Base-by-base conservation (phyloP, 2,113 vertebrate species). In the Agelaius phoeniceus region DNA sequence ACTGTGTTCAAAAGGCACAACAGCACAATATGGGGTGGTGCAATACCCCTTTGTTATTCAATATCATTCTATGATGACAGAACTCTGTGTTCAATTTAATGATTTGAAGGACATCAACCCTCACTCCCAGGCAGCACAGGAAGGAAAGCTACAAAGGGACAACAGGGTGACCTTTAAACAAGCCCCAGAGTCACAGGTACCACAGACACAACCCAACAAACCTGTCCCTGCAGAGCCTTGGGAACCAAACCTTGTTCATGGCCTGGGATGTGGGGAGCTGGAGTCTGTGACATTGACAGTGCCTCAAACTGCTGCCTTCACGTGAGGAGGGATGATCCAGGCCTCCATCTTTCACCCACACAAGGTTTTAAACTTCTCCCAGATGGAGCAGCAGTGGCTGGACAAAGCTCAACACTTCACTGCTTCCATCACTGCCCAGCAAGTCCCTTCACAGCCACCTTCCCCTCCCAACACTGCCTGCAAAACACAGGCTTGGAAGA, bases 241-340 rank as follows among this genome's bases (percentile, higher is more conserved):
- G 54, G 55, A 63, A 73, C 35, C 71, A 52, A 68, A 52, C 14
- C 27, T 46, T 0, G 0, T 7, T 26, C 0, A 0, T 22, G 23
- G 28, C 4, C 44, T 27, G 30, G 48, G 82, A 67, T n/a, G 6
- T 31, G 3, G 2, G 57, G 9, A 91, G 43, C 62, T 75, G 27
- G 13, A 75, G 51, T 23, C 43, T 49, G 61, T 0, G 2, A 43
- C 58, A 28, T 9, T 30, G 22, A 11, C 11, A 59, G 26, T 3
- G 8, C n/a, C 49, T 48, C 39, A 12, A 68, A 73, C 13, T 33
- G 46, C 59, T 52, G 19, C 55, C 21, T 74, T 33, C 1, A 0
- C 5, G 21, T 2, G 1, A 43, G 33, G 2, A 59, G 39, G 17
- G 44, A 59, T 1, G 2, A 57, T 10, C 54, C 67, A 86, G 14